Base-by-base conservation (phyloP, 2,113 vertebrate genomes). In the Eidolon helvum region DNA sequence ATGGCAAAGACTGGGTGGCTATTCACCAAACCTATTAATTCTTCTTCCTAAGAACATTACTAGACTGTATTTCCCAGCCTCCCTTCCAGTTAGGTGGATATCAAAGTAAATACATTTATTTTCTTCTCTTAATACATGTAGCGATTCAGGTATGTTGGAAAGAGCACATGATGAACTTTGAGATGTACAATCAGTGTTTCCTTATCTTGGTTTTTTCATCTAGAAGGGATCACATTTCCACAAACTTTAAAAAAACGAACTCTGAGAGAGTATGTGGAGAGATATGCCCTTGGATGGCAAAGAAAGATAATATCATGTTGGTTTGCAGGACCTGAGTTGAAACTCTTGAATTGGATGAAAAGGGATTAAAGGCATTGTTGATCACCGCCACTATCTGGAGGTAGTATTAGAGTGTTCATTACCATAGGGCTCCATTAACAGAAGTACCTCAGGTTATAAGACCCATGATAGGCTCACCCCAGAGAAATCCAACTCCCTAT, bases 321-420 rank as follows among this genome's bases (percentile, higher is more conserved):
- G 22, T 87, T 87, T 80, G 33, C 26, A 74, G 94, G 66, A 86
- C 35, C 38, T 35, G 26, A 55, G 65, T 71, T 28, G 61, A 50
- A 96, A 91, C 65, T 75, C 69, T 80, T 94, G 75, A 95, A 93
- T 75, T 90, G 85, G 93, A 66, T 87, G 57, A 96, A 79, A 48
- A 75, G 69, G 48, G 80, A 94, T 93, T 96, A 65, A 59, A 93
- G 35, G 61, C 85, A 94, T 72, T 95, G 68, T 90, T 94, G 55
- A 24, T 75, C 63, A 55, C 35, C 0, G 24, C 78, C 89, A 95
- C 95, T 77, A 95, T 94, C 86, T 93, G 96, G 91, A 94, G 92
- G 71, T 91, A 91, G 91, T 38, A 87, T 59, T 69, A 79, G 80
- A 71, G 24, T 72, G 85, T 74, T 78, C 72, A 74, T 95, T 86